phyloP scores from a whole-genome alignment of 2,888 invertebrate genomes.

The Heliconius aoede region DNA sequence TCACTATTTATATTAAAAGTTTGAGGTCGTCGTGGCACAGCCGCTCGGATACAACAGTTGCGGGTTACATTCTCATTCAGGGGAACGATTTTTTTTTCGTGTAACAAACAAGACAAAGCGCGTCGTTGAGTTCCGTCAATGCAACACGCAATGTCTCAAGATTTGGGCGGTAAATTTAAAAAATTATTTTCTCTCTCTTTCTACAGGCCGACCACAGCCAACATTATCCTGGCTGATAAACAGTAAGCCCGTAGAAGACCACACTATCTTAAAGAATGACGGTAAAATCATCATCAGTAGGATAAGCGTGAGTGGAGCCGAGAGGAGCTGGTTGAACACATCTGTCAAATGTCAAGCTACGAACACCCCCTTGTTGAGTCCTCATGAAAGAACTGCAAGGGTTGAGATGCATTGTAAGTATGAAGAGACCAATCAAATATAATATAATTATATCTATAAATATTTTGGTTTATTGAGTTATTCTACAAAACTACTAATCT shows the following conservation, averaged over 20 bases:
- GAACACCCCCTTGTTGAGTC: conserved; percentile 91
- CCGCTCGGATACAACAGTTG: no score
- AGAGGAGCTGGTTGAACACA: conserved; percentile 90
- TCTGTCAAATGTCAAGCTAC: conserved; percentile 93
- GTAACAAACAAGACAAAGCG: not conserved
- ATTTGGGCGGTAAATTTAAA: not conserved
- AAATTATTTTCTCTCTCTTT: not conserved
- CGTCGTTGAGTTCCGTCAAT: not conserved
- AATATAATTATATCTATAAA: no score
- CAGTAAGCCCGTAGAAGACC: conserved; percentile 87
- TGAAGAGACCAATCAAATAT: no score
- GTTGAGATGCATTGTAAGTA: conserved; percentile 92
- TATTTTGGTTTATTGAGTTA: no score
- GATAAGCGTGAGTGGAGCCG: conserved; percentile 88
- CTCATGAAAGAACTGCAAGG: conserved; percentile 90
- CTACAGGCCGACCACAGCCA: conserved; percentile 89
- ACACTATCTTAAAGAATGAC: conserved; percentile 86
- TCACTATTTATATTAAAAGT: no score
- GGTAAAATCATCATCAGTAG: conserved; percentile 89
- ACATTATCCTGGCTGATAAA: conserved; percentile 91
- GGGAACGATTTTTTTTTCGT: no score
- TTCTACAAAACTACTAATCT: no score
- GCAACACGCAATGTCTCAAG: not conserved
- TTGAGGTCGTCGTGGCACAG: no score
- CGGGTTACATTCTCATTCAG: no score